These are phyloP conservation scores for Macrophya alboannulata DNA, from an alignment of 2,888 invertebrate genomes.

Conservation along the genomic window DNA sequence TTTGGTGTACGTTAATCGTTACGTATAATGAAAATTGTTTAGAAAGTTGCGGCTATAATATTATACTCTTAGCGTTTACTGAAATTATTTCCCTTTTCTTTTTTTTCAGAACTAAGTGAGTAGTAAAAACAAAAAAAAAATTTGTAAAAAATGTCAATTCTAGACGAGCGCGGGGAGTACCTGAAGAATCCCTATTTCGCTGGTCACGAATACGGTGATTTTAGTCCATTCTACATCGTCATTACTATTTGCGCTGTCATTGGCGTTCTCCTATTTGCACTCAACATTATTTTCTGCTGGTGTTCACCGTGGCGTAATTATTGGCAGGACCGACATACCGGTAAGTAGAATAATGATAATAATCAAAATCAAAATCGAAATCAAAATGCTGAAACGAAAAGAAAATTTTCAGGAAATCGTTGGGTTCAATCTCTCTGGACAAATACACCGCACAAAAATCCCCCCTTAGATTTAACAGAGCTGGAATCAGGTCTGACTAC, in stretches of 20 bases:
- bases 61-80: conserved; percentile 32
- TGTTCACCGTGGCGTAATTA: conserved; percentile 90
- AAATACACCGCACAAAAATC: conserved; percentile 91
- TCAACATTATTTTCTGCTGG: conserved; percentile 91
- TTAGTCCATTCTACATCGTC: conserved; percentile 92
- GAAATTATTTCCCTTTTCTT: conserved; percentile 62
- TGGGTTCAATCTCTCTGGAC: conserved; percentile 94
- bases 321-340: conserved; percentile 92
- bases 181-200: conserved; percentile 84
- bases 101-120: conserved; percentile 74
- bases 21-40: neutral
- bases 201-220: conserved; percentile 86
- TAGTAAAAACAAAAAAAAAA: conserved; percentile 64
- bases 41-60: conserved; percentile 4
- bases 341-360: conserved; percentile 77
- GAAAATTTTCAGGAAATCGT: conserved; percentile 86
- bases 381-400: neutral
- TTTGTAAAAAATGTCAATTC: conserved; percentile 83
- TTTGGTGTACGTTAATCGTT: neutral
- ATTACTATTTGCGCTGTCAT: conserved; percentile 90
- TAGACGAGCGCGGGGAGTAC: conserved; percentile 84
- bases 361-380: neutral
- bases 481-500: conserved; percentile 82
- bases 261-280: conserved; percentile 86
- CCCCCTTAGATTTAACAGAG: conserved; percentile 90